Percentiles rank a stretch among this genome's conserved stretches.
phyloP scores from a whole-genome alignment of 2,888 invertebrate species.

The Drosophila kokeensis region DNA sequence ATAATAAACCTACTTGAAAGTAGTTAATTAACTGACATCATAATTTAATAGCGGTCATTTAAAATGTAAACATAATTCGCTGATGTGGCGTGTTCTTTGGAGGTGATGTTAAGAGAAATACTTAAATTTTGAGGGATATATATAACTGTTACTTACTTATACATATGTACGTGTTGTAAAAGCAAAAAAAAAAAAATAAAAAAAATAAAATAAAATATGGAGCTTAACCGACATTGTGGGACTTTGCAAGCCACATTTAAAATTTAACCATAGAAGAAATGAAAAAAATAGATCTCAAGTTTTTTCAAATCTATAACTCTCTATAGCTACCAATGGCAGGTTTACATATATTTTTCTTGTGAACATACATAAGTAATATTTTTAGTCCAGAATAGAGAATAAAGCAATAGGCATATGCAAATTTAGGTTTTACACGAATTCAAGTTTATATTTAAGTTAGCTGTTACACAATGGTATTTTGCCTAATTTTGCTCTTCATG shows the following conservation, averaged over 20 bases:
- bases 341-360: constrained; percentile 2
- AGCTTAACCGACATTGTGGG: neutral
- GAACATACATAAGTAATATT: constrained; percentile 2
- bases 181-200: neutral
- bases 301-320: neutral
- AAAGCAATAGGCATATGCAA: neutral
- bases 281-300: neutral
- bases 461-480: constrained; percentile 2
- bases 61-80: neutral
- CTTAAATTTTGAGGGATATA: constrained; percentile 1
- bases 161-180: neutral
- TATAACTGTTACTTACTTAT: neutral
- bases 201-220: neutral
- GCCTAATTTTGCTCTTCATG: constrained; percentile 16
- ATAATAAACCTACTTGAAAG: neutral
- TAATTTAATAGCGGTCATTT: constrained; percentile 1
- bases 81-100: constrained; percentile 4
- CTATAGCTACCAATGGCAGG: neutral
- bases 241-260: neutral
- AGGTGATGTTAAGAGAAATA: constrained; percentile 5
- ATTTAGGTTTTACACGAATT: neutral
- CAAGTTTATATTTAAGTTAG: constrained; percentile 2
- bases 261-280: neutral
- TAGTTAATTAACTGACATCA: neutral
- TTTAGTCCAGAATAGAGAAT: neutral